phyloP scores from a whole-genome alignment of 2,888 invertebrate species.

The Macrosoma leucophasiata region DNA sequence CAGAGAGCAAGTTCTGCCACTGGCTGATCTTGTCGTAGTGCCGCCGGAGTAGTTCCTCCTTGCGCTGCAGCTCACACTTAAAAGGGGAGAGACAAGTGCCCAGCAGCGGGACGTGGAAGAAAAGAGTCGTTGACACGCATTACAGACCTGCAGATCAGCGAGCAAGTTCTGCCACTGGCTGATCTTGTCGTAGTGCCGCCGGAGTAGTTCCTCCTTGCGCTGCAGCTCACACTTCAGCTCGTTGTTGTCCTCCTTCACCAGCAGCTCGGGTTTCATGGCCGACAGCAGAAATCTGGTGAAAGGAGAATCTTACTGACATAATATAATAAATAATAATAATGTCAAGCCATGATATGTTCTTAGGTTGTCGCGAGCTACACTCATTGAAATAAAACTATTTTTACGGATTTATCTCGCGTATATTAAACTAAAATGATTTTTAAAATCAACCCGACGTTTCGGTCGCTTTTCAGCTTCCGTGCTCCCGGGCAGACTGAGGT shows the following conservation, averaged over 20 bases:
- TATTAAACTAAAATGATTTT: too few relatives aligned
- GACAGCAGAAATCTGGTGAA: slow-evolving; percentile 82
- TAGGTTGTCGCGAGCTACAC: too few relatives aligned
- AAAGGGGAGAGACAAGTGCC: too few relatives aligned
- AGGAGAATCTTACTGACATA: too few relatives aligned
- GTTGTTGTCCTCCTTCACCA: slow-evolving; percentile 92
- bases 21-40: slow-evolving; percentile 93
- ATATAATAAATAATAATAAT: not conserved
- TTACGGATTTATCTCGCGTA: too few relatives aligned
- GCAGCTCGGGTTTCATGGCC: slow-evolving; percentile 92
- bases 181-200: slow-evolving; percentile 93
- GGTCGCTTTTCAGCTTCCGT: too few relatives aligned
- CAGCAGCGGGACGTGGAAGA: too few relatives aligned
- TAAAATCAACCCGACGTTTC: too few relatives aligned
- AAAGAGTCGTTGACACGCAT: too few relatives aligned
- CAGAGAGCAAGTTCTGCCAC: slow-evolving; percentile 92
- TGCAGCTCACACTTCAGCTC: slow-evolving; percentile 89
- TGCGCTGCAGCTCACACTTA: slow-evolving; percentile 89
- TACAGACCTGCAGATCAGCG: slow-evolving; percentile 81
- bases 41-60: slow-evolving; percentile 89
- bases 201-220: slow-evolving; percentile 91
- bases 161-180: slow-evolving; percentile 92
- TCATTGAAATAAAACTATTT: too few relatives aligned
- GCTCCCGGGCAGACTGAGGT: too few relatives aligned
- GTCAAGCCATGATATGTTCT: not conserved